phyloP scores from a whole-genome alignment of 1,140 invertebrate species.

The Samia ricini region DNA sequence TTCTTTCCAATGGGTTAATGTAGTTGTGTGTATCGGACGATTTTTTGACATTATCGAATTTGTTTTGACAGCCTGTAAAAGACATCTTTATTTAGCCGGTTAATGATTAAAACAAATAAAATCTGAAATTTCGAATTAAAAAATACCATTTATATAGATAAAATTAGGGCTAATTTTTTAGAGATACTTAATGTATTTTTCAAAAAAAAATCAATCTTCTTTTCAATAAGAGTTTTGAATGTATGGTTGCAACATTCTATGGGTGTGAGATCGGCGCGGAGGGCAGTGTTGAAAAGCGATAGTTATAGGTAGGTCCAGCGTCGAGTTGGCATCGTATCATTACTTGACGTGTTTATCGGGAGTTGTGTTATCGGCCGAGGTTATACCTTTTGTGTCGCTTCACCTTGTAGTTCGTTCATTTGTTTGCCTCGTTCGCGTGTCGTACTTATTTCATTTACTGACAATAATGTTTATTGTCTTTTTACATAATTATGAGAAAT shows the following conservation, averaged over 20 bases:
- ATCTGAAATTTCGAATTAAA: background rate
- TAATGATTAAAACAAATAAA: slow-evolving; percentile 28
- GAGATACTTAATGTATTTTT: background rate
- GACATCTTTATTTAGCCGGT: slow-evolving; percentile 20
- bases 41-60: background rate
- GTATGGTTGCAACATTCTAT: slow-evolving; percentile 23
- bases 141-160: background rate
- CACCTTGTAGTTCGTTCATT: slow-evolving; percentile 38
- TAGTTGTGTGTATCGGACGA: background rate
- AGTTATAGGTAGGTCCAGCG: slow-evolving; percentile 69
- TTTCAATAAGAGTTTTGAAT: background rate
- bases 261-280: slow-evolving; percentile 63
- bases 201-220: background rate
- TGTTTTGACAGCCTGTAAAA: background rate
- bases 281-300: slow-evolving; percentile 62
- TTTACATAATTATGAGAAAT: slow-evolving; percentile 6
- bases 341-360: slow-evolving; percentile 63
- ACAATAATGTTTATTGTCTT: slow-evolving; percentile 21
- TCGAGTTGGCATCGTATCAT: slow-evolving; percentile 64
- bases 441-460: slow-evolving; percentile 8
- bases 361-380: slow-evolving; percentile 53
- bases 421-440: background rate
- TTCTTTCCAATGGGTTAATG: too few relatives aligned
- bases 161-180: background rate
- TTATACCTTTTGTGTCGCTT: slow-evolving; percentile 43